These are phyloP conservation scores for Saccopteryx leptura DNA, from an alignment of 2,113 vertebrate genomes.

Conservation along the genomic window DNA sequence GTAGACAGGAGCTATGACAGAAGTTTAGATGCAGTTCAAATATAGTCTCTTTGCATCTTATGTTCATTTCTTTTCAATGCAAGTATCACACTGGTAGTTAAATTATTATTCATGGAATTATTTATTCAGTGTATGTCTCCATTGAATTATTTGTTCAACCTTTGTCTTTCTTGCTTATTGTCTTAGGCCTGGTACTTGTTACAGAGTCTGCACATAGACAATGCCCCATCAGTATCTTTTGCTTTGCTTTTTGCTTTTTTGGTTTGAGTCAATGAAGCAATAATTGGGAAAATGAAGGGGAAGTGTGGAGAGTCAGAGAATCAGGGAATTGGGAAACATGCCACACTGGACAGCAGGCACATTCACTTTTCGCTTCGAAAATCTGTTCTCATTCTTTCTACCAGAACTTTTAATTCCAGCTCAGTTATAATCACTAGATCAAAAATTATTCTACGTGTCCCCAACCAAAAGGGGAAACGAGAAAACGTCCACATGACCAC, in stretches of 20 bases:
- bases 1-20: rapidly evolving
- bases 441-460: background rate
- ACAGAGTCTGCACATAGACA: rapidly evolving
- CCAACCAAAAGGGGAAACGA: background rate
- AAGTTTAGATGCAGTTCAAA: background rate
- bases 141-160: background rate
- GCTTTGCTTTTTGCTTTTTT: background rate
- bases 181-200: background rate
- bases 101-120: background rate
- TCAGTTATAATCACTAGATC: background rate
- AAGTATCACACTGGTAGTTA: background rate
- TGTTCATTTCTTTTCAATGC: background rate
- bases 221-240: background rate
- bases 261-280: background rate
- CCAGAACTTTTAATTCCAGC: background rate
- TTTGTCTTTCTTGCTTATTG: background rate
- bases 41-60: background rate
- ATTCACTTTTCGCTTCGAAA: background rate
- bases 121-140: background rate
- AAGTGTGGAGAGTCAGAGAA: background rate
- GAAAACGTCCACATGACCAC: background rate
- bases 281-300: background rate
- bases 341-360: background rate
- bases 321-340: background rate
- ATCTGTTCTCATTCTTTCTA: background rate